phyloP scores from a whole-genome alignment of 2,113 vertebrate genomes.

The Solenodon paradoxus region DNA sequence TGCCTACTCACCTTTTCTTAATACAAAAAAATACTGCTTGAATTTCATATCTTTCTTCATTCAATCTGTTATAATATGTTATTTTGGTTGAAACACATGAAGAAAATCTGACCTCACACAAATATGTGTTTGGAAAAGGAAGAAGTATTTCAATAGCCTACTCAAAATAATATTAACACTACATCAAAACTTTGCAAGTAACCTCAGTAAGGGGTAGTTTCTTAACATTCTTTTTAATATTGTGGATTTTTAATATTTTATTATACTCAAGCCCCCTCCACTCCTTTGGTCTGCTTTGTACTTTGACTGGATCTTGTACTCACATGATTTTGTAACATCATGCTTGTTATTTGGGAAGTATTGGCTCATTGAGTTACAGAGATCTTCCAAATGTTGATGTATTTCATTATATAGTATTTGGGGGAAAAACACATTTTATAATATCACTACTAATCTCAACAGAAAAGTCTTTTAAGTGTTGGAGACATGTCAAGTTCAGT shows the following conservation, averaged over 20 bases:
- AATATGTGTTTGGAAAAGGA: not conserved
- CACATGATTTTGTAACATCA: not conserved
- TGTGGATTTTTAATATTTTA: not conserved
- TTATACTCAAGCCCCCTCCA: not conserved
- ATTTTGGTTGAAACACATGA: not conserved
- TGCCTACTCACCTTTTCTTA: too few relatives aligned
- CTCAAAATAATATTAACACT: not conserved
- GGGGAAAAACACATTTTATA: not conserved
- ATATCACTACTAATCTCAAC: not conserved
- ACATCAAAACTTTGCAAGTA: not conserved
- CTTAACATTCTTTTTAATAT: not conserved
- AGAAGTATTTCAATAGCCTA: not conserved
- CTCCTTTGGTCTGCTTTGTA: not conserved
- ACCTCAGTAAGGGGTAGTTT: not conserved
- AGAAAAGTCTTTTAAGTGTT: not conserved
- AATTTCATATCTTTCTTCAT: not conserved
- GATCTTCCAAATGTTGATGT: not conserved
- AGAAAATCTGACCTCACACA: not conserved
- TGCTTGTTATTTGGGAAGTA: not conserved
- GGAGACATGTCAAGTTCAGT: not conserved
- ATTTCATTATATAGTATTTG: not conserved
- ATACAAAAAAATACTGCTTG: too few relatives aligned
- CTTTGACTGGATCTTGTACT: not conserved
- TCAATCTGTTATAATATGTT: not conserved
- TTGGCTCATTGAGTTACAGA: not conserved